Percentiles rank a stretch among this genome's conserved stretches.
phyloP scores from a whole-genome alignment of 2,113 vertebrate species.

The Lycaon pictus region DNA sequence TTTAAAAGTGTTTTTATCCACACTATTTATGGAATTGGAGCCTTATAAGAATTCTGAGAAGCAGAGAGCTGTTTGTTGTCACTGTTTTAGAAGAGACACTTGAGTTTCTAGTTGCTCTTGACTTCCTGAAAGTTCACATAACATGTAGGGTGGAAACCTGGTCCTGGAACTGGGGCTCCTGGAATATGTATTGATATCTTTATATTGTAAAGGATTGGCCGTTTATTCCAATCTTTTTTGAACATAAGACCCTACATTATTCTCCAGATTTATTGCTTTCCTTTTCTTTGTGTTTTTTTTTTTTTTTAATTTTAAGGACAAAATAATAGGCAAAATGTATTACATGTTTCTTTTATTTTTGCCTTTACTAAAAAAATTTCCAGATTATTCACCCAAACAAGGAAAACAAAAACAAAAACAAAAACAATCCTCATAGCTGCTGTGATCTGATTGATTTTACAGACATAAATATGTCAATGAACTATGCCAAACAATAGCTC shows the following conservation, averaged over 20 bases:
- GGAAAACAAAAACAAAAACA: not conserved
- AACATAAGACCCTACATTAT: not conserved
- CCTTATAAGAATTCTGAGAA: not conserved
- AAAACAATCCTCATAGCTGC: not conserved
- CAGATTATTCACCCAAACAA: conserved; percentile 11
- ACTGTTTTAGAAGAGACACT: not conserved
- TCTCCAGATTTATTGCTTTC: not conserved
- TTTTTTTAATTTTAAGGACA: not conserved
- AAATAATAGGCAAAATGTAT: not conserved
- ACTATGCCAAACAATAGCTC: conserved; percentile 82
- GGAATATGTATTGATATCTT: not conserved
- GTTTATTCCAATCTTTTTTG: not conserved
- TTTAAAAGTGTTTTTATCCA: not conserved
- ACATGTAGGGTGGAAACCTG: not conserved
- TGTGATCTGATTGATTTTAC: conserved; percentile 82
- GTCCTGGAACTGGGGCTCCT: not conserved
- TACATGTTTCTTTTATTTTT: not conserved
- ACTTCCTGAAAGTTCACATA: not conserved
- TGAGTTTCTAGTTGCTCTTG: not conserved
- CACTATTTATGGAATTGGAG: not conserved
- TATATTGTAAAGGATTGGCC: not conserved
- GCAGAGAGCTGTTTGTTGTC: not conserved
- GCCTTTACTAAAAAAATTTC: not conserved
- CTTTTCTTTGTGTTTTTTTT: not conserved
- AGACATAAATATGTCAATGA: conserved; percentile 88